Evolutionary conservation across 2,797 vertebrate genomes (phyloP).

Genomic region (Semotilus atromaculatus): DNA sequence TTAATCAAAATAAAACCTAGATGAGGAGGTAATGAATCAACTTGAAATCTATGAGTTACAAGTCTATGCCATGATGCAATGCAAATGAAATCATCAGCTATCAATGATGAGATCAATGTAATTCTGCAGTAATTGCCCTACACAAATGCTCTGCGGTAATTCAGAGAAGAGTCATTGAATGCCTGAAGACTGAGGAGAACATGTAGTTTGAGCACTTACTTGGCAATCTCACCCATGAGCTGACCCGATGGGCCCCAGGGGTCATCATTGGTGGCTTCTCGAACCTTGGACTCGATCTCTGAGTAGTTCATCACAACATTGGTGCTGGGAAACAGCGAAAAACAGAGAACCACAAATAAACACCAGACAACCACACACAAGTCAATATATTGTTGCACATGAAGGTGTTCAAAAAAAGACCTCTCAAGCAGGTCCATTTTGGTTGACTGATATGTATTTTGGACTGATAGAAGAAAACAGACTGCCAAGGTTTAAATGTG

Average conservation of each 20-base stretch:
- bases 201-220: slow-evolving; percentile 79
- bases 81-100: slow-evolving; percentile 4
- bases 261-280: slow-evolving; percentile 99
- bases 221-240: slow-evolving; percentile 96
- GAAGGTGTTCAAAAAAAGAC: background rate
- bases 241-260: slow-evolving; percentile 98
- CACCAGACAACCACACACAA: slow-evolving; percentile 9
- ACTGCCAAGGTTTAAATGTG: slow-evolving; percentile 43
- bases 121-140: slow-evolving; percentile 12
- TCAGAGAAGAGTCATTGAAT: slow-evolving; percentile 3
- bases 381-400: slow-evolving; percentile 22
- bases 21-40: background rate
- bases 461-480: slow-evolving; percentile 4
- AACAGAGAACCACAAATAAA: slow-evolving; percentile 37
- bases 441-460: slow-evolving; percentile 8
- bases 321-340: slow-evolving; percentile 75
- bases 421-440: background rate
- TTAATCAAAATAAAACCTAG: background rate
- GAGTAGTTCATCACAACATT: slow-evolving; percentile 95
- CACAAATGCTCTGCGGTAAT: slow-evolving; percentile 7
- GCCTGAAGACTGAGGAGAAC: background rate
- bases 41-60: background rate
- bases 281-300: slow-evolving; percentile 97
- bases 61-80: background rate
- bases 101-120: slow-evolving; percentile 11